phyloP scores from a whole-genome alignment of 1,140 invertebrate genomes.

The Micrasema longulum region DNA sequence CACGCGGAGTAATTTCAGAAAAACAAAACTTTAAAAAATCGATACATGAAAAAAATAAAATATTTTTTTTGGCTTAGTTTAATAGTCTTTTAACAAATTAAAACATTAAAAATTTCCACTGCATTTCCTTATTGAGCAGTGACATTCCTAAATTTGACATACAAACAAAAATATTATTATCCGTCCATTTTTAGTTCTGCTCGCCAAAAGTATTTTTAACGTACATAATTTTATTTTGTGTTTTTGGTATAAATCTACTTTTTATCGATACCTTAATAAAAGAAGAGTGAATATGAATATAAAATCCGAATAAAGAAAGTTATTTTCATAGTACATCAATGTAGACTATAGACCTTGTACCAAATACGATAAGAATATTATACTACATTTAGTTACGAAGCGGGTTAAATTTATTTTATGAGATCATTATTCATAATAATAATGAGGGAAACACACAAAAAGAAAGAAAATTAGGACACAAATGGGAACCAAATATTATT shows the following conservation, averaged over 20 bases:
- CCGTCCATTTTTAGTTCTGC: neutral
- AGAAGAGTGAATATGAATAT: too few relatives aligned
- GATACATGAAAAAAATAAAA: too few relatives aligned
- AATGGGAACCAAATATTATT: neutral
- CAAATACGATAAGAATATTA: conserved; percentile 7
- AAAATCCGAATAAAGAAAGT: neutral
- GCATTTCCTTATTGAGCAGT: too few relatives aligned
- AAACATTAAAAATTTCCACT: too few relatives aligned
- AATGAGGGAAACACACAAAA: neutral
- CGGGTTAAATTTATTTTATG: neutral
- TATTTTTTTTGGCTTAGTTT: too few relatives aligned
- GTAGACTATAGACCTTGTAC: neutral
- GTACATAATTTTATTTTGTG: neutral
- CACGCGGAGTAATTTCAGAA: too few relatives aligned
- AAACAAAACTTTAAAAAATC: too few relatives aligned
- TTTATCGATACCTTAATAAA: too few relatives aligned
- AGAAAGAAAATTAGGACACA: neutral
- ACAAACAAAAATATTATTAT: too few relatives aligned
- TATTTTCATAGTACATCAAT: neutral
- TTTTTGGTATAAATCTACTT: neutral
- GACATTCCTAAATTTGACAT: too few relatives aligned
- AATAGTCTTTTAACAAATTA: too few relatives aligned
- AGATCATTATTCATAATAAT: neutral
- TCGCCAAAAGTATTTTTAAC: neutral
- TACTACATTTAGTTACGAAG: too few relatives aligned